A percentile compares a stretch with the other conserved stretches of the same genome.
phyloP scores from a whole-genome alignment of 2,113 vertebrate species.

The Suncus etruscus region DNA sequence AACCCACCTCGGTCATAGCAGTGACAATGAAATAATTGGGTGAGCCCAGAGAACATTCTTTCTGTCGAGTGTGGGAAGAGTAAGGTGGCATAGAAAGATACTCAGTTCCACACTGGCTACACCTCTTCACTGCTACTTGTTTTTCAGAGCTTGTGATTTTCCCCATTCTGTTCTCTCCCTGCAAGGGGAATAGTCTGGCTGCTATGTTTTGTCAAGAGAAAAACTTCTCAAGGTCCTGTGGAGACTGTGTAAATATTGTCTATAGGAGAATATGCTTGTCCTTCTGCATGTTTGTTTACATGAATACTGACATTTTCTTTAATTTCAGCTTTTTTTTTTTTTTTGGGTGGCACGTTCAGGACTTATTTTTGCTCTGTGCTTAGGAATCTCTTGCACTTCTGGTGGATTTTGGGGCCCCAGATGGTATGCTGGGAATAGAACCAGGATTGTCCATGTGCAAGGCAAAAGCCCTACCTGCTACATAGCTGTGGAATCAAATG shows the following conservation, averaged over 20 bases:
- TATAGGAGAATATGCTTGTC: neutral
- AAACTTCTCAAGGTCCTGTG: neutral
- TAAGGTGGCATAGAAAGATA: neutral
- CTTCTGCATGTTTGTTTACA: neutral
- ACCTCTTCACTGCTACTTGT: neutral
- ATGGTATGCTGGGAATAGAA: too few species aligned
- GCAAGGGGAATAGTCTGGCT: neutral
- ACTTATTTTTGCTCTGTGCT: too few species aligned
- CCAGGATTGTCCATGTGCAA: too few species aligned
- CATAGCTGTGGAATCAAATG: too few species aligned
- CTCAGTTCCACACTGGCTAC: neutral
- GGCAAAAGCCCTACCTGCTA: too few species aligned
- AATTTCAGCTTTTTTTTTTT: too few species aligned
- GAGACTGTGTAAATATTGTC: neutral
- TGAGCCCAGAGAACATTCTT: neutral
- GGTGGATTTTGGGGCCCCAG: too few species aligned
- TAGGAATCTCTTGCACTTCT: too few species aligned
- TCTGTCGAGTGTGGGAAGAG: neutral
- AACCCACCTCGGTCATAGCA: neutral
- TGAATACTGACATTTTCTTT: too few species aligned
- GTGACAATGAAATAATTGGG: neutral
- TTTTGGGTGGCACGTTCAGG: too few species aligned
- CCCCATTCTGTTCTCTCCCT: neutral
- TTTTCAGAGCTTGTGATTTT: neutral
- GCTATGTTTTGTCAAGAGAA: neutral